These are phyloP conservation scores for Ciconia boyciana DNA, from an alignment of 2,113 vertebrate genomes.

Conservation along the genomic window DNA sequence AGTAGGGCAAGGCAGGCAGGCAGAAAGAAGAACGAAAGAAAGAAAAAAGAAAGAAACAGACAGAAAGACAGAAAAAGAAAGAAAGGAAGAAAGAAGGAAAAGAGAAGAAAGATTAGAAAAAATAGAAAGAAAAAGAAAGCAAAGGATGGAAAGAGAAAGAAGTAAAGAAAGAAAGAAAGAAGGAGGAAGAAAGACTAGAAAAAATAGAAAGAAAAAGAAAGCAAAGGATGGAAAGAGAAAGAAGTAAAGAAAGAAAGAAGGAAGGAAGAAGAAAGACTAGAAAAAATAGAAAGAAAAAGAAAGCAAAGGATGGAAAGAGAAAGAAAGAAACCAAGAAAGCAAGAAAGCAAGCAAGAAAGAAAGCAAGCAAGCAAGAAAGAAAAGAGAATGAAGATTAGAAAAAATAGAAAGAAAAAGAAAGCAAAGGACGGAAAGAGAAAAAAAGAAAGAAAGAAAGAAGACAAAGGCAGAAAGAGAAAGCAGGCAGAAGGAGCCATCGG, in stretches of 20 bases:
- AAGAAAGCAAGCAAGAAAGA: no score
- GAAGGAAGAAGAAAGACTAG: no score
- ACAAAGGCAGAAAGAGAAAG: background rate
- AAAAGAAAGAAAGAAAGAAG: no score
- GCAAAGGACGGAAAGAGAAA: no score
- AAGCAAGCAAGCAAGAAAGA: no score
- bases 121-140: background rate
- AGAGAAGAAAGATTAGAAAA: background rate
- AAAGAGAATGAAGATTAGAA: no score
- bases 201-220: no score
- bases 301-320: background rate
- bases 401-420: accelerated
- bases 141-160: no score
- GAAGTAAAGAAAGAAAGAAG: accelerated
- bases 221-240: background rate
- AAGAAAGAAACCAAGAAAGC: no score
- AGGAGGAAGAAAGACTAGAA: no score
- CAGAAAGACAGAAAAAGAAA: background rate
- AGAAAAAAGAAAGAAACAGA: background rate
- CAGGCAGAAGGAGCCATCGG: no score
- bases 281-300: no score
- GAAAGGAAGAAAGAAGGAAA: background rate
- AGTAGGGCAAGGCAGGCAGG: background rate
- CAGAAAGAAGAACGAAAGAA: background rate
- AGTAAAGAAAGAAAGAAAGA: accelerated